Percentiles rank a stretch among this genome's conserved stretches.
phyloP scores from a whole-genome alignment of 2,888 invertebrate species.

The Cosmorhoe ocellata region DNA sequence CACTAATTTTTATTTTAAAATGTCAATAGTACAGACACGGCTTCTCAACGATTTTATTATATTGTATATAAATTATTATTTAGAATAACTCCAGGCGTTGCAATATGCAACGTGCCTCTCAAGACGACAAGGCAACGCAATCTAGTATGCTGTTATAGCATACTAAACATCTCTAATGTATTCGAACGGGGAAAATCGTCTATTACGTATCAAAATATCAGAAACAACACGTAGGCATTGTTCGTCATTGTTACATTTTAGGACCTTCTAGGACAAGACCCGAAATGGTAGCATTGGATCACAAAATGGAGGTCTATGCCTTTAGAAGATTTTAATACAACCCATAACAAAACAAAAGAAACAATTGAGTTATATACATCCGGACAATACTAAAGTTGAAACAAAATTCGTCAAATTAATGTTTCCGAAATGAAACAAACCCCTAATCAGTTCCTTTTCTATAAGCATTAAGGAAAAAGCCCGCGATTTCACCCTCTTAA shows the following conservation, averaged over 20 bases:
- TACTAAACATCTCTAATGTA: constrained; percentile 66
- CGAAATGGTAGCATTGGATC: constrained; percentile 1
- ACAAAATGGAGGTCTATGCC: constrained; percentile 6
- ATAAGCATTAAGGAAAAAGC: no score
- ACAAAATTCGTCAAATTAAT: no score
- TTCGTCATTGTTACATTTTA: constrained; percentile 32
- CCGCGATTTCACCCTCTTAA: no score
- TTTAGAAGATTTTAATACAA: background rate
- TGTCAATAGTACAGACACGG: no score
- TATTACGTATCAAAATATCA: constrained; percentile 44
- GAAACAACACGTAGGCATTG: constrained; percentile 39
- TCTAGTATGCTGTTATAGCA: constrained; percentile 54
- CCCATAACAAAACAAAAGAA: background rate
- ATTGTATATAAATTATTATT: no score
- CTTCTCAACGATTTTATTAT: no score
- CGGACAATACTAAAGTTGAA: no score
- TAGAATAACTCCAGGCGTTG: constrained; percentile 40
- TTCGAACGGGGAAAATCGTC: constrained; percentile 68
- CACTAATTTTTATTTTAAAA: no score
- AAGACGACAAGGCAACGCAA: constrained; percentile 73
- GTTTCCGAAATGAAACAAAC: no score
- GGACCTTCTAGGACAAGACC: constrained; percentile 14
- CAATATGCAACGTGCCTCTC: constrained; percentile 63
- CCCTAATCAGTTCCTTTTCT: no score
- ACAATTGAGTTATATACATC: background rate